A percentile compares a stretch with the other conserved stretches of the same genome.
These are phyloP conservation scores for Microtus richardsoni DNA, from an alignment of 2,113 vertebrate genomes.

Conservation along the genomic window DNA sequence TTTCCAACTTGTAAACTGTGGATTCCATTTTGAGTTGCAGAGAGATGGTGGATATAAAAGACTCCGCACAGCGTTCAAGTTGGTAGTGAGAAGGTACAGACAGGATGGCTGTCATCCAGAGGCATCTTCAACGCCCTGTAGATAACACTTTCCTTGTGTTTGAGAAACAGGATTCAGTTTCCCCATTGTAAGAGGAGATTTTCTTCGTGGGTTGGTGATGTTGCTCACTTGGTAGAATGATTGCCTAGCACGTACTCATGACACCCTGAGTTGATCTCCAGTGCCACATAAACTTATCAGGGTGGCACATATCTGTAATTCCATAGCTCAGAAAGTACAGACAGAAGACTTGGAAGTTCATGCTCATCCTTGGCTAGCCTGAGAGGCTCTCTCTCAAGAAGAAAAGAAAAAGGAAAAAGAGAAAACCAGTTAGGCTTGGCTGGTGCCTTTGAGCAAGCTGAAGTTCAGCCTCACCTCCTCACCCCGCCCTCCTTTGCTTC, in stretches of 20 bases:
- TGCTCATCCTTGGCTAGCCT: not conserved
- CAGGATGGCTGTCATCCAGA: not conserved
- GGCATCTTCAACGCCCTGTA: not conserved
- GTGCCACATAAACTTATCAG: not conserved
- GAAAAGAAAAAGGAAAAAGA: not conserved
- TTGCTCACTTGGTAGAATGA: not conserved
- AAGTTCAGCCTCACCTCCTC: not conserved
- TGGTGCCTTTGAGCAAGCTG: not conserved
- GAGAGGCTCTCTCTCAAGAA: not conserved
- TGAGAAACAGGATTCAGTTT: not conserved
- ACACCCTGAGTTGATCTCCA: not conserved
- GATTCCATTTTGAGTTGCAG: not conserved
- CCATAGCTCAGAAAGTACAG: not conserved
- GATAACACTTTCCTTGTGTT: not conserved
- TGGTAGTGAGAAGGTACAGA: not conserved
- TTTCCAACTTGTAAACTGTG: not conserved
- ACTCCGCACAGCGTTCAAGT: no score
- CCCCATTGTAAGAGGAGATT: not conserved
- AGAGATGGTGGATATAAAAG: not conserved
- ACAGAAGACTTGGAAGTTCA: not conserved
- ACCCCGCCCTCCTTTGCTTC: not conserved
- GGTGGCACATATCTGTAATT: not conserved
- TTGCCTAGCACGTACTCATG: not conserved
- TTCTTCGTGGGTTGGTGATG: not conserved
- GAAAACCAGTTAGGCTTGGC: not conserved